Evolutionary conservation across 2,797 vertebrate species (phyloP), one percentile per base, ranked within the genome.

Genomic region (Eulemur coronatus): DNA sequence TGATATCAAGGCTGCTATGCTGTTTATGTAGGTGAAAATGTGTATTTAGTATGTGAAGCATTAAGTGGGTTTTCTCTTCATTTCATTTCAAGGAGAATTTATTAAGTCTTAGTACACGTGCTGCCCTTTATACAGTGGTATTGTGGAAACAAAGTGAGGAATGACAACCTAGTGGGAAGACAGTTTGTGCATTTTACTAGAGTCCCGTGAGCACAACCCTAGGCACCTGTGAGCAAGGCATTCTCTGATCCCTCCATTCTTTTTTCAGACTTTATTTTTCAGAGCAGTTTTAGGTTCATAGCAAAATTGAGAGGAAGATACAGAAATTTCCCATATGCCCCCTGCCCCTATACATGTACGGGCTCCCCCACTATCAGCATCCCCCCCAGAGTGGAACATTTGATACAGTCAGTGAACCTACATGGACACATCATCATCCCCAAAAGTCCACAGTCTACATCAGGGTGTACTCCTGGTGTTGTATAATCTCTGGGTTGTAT

Each of bases 271-370:
- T 52, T 33, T 52, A 50, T 41, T 4, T 43, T 67, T 75, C 69
- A 80, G 72, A 95, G 28, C 8, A 63, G 24, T 65, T 67, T 87
- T 48, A 70, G 33, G 24, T 70, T 63, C 65, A 38, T 9, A 61
- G 65, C 48, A 97, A 86, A 86, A 94, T 2, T 41, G 18, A 63
- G 13, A 69, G 35, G 61, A 75, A 94, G 52, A 6, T 26, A 55
- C 43, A 38, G 13, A 69, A 14, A 30, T 43, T 82, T 88, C 61
- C 4, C 35, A 13, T 7, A 24, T 15, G 70, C 2, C 5, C 20
- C 0, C 7, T 18, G 0, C 35, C 11, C 18, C 0, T 2, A n/a
- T 17, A 17, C 7, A 33, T 38, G 0, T n/a, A 6, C 28, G 75
- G 35, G 33, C 41, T 94, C 57, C 33, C 10, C 15, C 5, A 18